These are phyloP conservation scores for Sarcophilus harrisii DNA, from an alignment of 2,797 vertebrate species.

Conservation along the genomic window DNA sequence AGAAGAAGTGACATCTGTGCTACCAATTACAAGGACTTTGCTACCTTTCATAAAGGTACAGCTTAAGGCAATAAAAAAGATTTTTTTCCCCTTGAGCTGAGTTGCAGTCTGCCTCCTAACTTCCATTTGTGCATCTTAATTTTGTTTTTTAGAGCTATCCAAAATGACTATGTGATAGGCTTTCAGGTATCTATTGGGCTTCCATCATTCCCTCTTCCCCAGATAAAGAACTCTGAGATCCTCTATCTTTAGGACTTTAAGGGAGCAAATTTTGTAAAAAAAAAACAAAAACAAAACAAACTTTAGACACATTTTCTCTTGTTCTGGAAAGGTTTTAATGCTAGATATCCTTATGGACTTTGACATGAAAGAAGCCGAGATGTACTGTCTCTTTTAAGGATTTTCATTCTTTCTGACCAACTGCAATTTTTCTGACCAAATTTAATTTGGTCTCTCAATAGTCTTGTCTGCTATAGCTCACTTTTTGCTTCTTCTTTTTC, in stretches of 20 bases:
- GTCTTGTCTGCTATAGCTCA: not conserved
- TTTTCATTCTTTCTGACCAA: not conserved
- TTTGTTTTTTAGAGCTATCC: not conserved
- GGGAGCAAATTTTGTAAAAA: not conserved
- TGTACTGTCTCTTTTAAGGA: not conserved
- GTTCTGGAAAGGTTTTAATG: not conserved
- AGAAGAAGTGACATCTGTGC: not conserved
- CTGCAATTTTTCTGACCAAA: not conserved
- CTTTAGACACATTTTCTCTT: not conserved
- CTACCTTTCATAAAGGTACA: not conserved
- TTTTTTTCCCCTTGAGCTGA: not conserved
- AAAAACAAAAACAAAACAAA: no score
- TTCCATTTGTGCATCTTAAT: not conserved
- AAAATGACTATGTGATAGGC: not conserved
- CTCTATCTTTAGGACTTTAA: not conserved
- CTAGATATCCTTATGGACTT: not conserved
- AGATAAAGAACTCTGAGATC: not conserved
- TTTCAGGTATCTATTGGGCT: not conserved
- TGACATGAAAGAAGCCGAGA: not conserved
- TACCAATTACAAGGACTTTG: not conserved
- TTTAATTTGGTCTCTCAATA: not conserved
- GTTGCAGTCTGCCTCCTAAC: not conserved
- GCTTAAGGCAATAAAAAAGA: not conserved
- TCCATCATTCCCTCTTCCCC: not conserved
- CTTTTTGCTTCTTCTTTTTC: conserved; percentile 1